Conservation (phyloP, 37 sponge, comb jelly and placozoan species). For the Aplysina aerophoba region DNA sequence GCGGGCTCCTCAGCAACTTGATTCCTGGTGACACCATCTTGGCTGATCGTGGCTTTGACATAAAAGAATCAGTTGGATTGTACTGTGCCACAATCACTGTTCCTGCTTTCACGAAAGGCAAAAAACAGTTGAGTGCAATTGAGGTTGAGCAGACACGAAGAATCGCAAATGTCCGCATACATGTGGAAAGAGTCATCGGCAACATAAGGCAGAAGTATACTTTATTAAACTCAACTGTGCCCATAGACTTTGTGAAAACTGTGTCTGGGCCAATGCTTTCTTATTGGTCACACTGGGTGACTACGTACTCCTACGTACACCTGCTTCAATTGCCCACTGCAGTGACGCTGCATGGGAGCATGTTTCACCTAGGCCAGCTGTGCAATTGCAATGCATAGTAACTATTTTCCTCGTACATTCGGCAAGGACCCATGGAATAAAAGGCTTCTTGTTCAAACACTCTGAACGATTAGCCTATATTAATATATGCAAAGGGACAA, state of each 20-base stretch:
- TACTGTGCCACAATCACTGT: conserved; percentile 26
- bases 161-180: conserved; percentile 57
- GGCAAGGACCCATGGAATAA: too few relatives aligned
- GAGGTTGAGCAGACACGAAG: conserved; percentile 56
- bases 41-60: conserved; percentile 34
- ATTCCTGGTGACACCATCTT: conserved; percentile 21
- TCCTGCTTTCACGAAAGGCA: conserved; percentile 42
- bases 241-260: conserved; percentile 9
- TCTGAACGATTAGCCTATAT: too few relatives aligned
- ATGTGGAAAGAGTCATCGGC: conserved; percentile 60
- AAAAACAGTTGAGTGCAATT: conserved; percentile 42
- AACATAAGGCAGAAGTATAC: conserved; percentile 49
- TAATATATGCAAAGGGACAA: too few relatives aligned
- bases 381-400: too few relatives aligned
- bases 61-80: conserved; percentile 29
- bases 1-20: conserved; percentile 27
- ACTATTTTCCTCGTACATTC: too few relatives aligned
- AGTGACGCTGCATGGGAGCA: too few relatives aligned
- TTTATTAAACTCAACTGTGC: conserved; percentile 9
- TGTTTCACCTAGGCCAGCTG: too few relatives aligned
- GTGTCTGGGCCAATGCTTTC: too few relatives aligned
- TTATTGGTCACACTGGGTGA: too few relatives aligned
- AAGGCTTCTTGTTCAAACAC: too few relatives aligned
- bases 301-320: too few relatives aligned
- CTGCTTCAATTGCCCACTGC: too few relatives aligned